These are phyloP conservation scores for Dysdera silvatica DNA, from an alignment of 1,140 invertebrate genomes.

Conservation along the genomic window DNA sequence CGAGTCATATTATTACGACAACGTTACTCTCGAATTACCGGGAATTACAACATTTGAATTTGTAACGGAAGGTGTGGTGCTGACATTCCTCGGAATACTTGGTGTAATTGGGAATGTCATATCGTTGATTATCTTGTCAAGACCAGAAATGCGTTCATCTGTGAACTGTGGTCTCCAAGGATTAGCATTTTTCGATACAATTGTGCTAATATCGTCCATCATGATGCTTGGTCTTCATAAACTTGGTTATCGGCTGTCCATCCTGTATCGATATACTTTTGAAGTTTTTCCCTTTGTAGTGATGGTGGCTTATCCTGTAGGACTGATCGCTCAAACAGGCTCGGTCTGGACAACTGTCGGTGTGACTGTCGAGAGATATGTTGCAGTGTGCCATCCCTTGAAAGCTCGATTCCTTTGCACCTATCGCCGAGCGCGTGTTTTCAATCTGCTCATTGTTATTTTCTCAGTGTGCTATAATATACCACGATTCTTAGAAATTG, in stretches of 20 bases:
- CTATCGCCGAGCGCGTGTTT: conserved; percentile 73
- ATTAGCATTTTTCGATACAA: conserved; percentile 23
- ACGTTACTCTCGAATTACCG: conserved; percentile 3
- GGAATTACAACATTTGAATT: conserved; percentile 22
- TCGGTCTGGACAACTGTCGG: conserved; percentile 91
- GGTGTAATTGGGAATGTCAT: conserved; percentile 21
- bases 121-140: conserved; percentile 17
- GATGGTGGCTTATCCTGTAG: conserved; percentile 74
- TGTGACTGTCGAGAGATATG: conserved; percentile 89
- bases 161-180: conserved; percentile 27
- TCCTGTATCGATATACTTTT: conserved; percentile 13
- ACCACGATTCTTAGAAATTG: conserved; percentile 54
- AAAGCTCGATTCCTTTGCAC: conserved; percentile 81
- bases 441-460: conserved; percentile 69
- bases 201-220: conserved; percentile 12
- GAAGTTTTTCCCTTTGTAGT: conserved; percentile 50
- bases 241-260: conserved; percentile 10
- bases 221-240: conserved; percentile 20
- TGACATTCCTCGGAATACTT: conserved; percentile 9
- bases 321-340: conserved; percentile 76
- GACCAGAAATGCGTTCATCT: conserved; percentile 21
- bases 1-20: conserved; percentile 1
- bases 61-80: conserved; percentile 6
- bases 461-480: conserved; percentile 82
- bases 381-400: conserved; percentile 90